Conservation (phyloP, 2,888 invertebrate species). For the Drosophila eohydei region DNA sequence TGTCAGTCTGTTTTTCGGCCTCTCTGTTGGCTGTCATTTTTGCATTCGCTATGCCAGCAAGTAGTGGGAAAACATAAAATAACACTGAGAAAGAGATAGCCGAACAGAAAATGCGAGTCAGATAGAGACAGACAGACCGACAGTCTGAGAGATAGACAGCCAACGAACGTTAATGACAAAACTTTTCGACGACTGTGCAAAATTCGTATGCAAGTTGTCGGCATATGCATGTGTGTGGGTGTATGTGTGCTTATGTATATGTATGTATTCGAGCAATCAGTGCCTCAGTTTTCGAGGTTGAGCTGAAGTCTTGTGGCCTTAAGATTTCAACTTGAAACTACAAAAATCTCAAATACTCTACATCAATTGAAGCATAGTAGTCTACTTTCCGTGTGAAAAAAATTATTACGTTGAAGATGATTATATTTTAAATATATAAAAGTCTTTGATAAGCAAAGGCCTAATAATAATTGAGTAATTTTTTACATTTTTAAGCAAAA, state of each 20-base stretch:
- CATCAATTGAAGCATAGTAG: conserved; percentile 5
- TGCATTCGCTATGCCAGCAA: conserved; percentile 58
- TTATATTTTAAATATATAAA: background rate
- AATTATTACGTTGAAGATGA: background rate
- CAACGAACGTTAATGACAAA: conserved; percentile 78
- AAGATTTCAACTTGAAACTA: conserved; percentile 48
- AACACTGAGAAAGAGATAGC: conserved; percentile 36
- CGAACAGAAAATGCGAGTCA: background rate
- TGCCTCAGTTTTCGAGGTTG: conserved; percentile 66
- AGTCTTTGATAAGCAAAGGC: background rate
- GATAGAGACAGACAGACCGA: conserved; percentile 1
- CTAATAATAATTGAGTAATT: background rate
- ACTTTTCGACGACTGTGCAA: conserved; percentile 74
- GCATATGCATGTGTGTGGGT: conserved; percentile 36
- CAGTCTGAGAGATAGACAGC: conserved; percentile 33
- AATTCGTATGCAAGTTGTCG: conserved; percentile 64
- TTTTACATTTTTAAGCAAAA: too few relatives aligned
- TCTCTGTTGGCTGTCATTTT: conserved; percentile 65
- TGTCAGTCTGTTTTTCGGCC: conserved; percentile 46
- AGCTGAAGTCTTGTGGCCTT: conserved; percentile 69
- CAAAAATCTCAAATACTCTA: conserved; percentile 37
- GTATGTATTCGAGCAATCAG: conserved; percentile 65
- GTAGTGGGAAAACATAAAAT: conserved; percentile 66
- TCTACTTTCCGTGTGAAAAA: background rate
- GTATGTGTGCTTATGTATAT: conserved; percentile 35